These are phyloP conservation scores for Hyaena hyaena DNA, from an alignment of 2,113 vertebrate species.

Conservation along the genomic window DNA sequence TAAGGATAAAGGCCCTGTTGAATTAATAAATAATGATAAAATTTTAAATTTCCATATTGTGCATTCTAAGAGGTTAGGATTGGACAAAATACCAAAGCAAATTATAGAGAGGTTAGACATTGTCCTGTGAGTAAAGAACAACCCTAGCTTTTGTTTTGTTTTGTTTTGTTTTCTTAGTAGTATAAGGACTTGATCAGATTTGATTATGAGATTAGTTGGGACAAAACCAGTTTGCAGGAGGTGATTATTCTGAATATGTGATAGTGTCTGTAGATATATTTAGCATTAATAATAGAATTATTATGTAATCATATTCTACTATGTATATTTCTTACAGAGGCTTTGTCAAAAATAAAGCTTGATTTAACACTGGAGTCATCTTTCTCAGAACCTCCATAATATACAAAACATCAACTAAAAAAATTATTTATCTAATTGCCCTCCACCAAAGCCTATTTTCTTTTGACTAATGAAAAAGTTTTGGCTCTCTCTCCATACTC, in stretches of 20 bases:
- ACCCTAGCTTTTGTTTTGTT: background rate
- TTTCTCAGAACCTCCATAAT: background rate
- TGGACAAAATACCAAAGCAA: background rate
- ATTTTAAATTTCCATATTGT: background rate
- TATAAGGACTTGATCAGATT: background rate
- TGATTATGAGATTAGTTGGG: background rate
- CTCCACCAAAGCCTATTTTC: background rate
- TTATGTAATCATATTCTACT: background rate
- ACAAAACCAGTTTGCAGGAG: background rate
- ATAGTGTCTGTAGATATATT: background rate
- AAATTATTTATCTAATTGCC: background rate
- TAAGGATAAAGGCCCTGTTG: background rate
- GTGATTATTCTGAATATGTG: background rate
- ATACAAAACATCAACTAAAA: background rate
- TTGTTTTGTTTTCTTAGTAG: background rate
- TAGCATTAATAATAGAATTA: background rate
- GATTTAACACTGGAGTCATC: background rate
- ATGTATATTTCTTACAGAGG: background rate
- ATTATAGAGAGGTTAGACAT: background rate
- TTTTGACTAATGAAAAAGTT: background rate
- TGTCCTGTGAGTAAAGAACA: background rate
- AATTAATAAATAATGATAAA: background rate
- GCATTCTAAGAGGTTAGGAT: background rate
- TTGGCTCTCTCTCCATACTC: background rate
- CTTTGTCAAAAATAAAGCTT: background rate